Evolutionary conservation across 2,113 vertebrate species (phyloP).

Genomic region (Dolichotis patagonum): DNA sequence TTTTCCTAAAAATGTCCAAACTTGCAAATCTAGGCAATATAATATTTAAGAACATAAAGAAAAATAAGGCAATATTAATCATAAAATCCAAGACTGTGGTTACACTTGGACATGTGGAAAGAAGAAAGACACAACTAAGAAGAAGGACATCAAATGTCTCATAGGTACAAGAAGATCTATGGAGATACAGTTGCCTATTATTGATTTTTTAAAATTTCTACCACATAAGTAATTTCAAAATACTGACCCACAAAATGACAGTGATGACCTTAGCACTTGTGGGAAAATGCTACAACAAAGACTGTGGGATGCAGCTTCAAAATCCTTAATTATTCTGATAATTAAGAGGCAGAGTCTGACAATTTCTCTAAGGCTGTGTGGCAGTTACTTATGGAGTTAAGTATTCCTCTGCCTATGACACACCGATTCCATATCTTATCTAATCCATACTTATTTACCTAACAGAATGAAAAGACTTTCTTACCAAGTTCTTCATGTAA

Average conservation of each 20-base stretch:
- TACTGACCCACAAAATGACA: not conserved
- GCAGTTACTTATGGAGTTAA: not conserved
- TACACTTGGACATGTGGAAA: not conserved
- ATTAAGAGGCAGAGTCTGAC: not conserved
- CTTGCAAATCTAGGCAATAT: not conserved
- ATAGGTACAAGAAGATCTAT: not conserved
- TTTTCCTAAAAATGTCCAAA: slow-evolving; percentile 5
- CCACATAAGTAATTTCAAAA: not conserved
- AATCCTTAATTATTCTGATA: not conserved
- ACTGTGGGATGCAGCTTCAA: not conserved
- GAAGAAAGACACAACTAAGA: not conserved
- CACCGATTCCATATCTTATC: not conserved
- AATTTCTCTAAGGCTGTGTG: not conserved
- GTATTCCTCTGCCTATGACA: not conserved
- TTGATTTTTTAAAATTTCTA: not conserved
- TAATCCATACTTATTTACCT: not conserved
- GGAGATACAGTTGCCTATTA: not conserved
- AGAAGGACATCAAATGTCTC: not conserved
- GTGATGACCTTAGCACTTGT: not conserved
- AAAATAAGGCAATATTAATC: not conserved
- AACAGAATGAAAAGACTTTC: not conserved
- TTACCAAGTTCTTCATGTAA: not conserved
- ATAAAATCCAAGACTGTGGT: not conserved
- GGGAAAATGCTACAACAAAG: not conserved
- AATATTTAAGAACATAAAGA: not conserved